phyloP scores from a whole-genome alignment of 2,797 vertebrate species.

The Phataginus tetradactyla region DNA sequence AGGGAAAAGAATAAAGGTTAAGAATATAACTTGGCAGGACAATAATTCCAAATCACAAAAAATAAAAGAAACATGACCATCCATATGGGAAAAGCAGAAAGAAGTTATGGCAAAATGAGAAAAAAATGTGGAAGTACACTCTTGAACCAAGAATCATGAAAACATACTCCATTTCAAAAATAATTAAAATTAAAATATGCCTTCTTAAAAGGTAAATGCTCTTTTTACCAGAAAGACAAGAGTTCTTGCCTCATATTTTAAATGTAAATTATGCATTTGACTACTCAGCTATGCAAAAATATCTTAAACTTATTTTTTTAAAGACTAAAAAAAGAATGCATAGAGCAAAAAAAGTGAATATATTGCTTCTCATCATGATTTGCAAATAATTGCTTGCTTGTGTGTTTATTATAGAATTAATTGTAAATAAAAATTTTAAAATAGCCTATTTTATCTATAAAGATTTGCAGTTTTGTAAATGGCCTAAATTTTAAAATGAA shows the following conservation, averaged over 20 bases:
- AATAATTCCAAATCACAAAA: background rate
- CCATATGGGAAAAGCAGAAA: background rate
- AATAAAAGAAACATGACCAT: background rate
- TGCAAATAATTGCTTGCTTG: background rate
- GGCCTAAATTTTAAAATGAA: background rate
- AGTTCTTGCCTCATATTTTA: background rate
- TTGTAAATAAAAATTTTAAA: background rate
- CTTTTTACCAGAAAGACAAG: background rate
- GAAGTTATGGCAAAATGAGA: background rate
- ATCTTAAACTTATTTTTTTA: background rate
- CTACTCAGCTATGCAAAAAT: background rate
- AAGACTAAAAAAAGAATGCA: background rate
- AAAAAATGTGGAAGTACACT: background rate
- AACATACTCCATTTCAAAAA: background rate
- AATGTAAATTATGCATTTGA: background rate
- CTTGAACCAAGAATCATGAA: background rate
- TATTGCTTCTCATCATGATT: conserved; percentile 4
- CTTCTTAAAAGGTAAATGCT: background rate
- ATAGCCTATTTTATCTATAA: background rate
- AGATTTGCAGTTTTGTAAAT: background rate
- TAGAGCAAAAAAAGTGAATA: background rate
- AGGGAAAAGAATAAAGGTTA: background rate
- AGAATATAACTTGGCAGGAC: background rate
- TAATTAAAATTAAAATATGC: background rate
- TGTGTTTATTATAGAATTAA: background rate